These are phyloP conservation scores for Lepidochrysops patricia DNA, from an alignment of 2,888 invertebrate genomes.

Conservation along the genomic window DNA sequence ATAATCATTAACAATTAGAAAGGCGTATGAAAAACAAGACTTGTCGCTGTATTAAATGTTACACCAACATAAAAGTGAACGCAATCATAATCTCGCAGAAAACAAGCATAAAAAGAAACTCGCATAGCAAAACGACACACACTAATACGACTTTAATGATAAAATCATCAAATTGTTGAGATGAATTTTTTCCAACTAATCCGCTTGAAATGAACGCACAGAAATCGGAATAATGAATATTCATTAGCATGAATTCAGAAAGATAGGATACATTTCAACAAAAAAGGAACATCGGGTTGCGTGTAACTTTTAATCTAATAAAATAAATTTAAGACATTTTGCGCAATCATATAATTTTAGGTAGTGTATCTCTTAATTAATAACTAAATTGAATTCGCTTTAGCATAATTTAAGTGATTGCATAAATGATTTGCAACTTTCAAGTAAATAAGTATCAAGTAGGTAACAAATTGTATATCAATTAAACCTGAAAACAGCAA, in stretches of 20 bases:
- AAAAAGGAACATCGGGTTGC: too few species aligned
- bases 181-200: neutral
- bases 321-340: neutral
- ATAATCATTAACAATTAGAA: conserved; percentile 9
- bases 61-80: conserved; percentile 3
- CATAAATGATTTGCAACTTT: too few species aligned
- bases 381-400: neutral
- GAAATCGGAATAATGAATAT: neutral
- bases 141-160: neutral
- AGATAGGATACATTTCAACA: neutral
- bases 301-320: neutral
- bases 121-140: conserved; percentile 6
- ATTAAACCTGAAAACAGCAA: too few species aligned
- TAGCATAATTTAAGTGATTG: neutral
- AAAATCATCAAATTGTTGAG: neutral
- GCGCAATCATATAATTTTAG: neutral
- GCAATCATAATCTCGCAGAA: neutral
- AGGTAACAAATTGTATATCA: too few species aligned
- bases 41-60: neutral
- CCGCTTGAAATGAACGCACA: neutral
- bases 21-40: conserved; percentile 1
- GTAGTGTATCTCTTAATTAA: neutral
- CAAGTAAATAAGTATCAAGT: too few species aligned
- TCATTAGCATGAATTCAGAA: neutral
- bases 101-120: conserved; percentile 12